phyloP scores from a whole-genome alignment of 1,140 invertebrate species.

The Scaptomyza graminum region DNA sequence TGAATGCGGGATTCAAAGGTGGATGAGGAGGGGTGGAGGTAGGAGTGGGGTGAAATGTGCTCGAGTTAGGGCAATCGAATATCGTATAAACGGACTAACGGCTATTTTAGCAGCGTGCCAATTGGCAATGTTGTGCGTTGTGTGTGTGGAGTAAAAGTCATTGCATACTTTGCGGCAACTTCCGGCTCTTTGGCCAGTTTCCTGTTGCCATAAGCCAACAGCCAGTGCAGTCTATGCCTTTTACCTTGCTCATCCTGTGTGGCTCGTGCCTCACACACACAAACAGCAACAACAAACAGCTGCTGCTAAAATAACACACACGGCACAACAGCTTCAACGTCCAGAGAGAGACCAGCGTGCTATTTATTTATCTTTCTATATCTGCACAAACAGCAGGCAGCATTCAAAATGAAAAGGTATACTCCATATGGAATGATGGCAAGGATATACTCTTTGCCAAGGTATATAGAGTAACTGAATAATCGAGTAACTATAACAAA shows the following conservation, averaged over 20 bases:
- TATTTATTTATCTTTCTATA: slow-evolving; percentile 49
- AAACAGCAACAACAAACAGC: slow-evolving; percentile 13
- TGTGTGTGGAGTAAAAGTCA: slow-evolving; percentile 31
- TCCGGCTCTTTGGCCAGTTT: slow-evolving; percentile 70
- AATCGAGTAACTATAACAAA: too few species aligned
- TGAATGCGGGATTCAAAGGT: slow-evolving; percentile 49
- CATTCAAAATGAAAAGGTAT: slow-evolving; percentile 2
- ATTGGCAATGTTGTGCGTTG: slow-evolving; percentile 37
- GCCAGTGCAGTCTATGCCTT: slow-evolving; percentile 21
- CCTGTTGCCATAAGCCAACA: slow-evolving; percentile 22
- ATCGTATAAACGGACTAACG: slow-evolving; percentile 12
- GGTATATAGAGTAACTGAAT: background rate
- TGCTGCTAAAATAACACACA: slow-evolving; percentile 12
- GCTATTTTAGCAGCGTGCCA: slow-evolving; percentile 7
- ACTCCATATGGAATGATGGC: background rate
- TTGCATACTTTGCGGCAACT: slow-evolving; percentile 76
- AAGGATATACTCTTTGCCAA: slow-evolving; percentile 14
- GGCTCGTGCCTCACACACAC: slow-evolving; percentile 39
- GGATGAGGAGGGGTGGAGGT: background rate
- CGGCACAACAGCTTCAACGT: too few species aligned
- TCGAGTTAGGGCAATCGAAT: slow-evolving; percentile 56
- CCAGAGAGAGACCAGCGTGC: background rate
- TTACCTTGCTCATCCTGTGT: slow-evolving; percentile 34
- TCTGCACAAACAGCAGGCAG: slow-evolving; percentile 29
- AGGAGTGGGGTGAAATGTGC: slow-evolving; percentile 6